Evolutionary conservation across 64 coral and sea anemone species (phyloP).

Genomic region (Trachythela sp.): DNA sequence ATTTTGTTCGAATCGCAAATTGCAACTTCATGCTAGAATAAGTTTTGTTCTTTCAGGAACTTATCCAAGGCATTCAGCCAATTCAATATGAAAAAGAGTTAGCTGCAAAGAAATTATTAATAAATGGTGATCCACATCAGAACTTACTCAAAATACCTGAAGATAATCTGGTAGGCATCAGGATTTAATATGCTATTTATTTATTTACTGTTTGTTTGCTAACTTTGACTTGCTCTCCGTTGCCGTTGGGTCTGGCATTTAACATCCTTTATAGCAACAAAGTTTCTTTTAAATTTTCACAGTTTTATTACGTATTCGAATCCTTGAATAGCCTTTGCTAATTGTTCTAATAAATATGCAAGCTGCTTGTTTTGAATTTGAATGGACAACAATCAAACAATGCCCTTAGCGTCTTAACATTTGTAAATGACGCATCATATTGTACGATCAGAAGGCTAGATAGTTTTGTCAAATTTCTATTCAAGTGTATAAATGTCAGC

Average conservation of each 20-base stretch:
- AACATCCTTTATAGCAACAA: neutral
- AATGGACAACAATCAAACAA: neutral
- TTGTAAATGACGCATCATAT: neutral
- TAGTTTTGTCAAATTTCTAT: no score
- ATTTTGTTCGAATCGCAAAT: neutral
- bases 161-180: neutral
- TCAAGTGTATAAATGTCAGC: no score
- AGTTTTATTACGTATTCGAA: neutral
- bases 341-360: neutral
- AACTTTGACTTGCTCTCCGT: no score
- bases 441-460: no score
- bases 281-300: neutral
- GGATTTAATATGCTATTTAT: neutral
- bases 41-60: neutral
- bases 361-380: neutral
- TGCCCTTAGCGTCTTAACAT: neutral
- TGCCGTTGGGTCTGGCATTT: neutral
- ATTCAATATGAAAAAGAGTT: neutral
- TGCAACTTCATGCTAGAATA: neutral
- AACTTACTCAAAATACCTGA: neutral
- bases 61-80: constrained; percentile 7
- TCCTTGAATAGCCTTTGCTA: neutral
- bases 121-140: neutral
- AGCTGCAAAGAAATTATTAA: neutral
- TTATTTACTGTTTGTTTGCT: neutral